Percentiles rank a stretch among this genome's conserved stretches.
These are phyloP conservation scores for Rhagophthalmus giganteus DNA, from an alignment of 2,888 invertebrate genomes.

Conservation along the genomic window DNA sequence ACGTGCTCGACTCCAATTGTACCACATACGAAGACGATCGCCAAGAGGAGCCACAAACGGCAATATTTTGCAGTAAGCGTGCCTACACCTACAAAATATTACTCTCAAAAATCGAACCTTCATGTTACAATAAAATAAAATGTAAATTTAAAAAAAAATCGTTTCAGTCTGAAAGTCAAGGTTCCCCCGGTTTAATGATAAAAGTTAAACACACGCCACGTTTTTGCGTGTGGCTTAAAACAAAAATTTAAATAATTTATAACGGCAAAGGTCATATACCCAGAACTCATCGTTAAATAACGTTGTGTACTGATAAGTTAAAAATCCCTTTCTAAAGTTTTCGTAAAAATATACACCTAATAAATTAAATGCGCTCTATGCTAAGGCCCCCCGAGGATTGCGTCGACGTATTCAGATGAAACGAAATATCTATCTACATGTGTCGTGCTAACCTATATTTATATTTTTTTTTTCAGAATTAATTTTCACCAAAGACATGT, in stretches of 20 bases:
- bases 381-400: too few relatives aligned
- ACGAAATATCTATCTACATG: too few relatives aligned
- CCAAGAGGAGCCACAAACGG: slow-evolving; percentile 42
- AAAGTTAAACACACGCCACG: slow-evolving; percentile 3
- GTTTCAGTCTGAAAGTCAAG: slow-evolving; percentile 6
- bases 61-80: slow-evolving; percentile 47
- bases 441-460: background rate
- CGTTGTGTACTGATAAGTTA: too few relatives aligned
- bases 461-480: slow-evolving; percentile 41
- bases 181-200: slow-evolving; percentile 5
- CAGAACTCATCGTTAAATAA: too few relatives aligned
- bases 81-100: background rate
- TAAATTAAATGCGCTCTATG: too few relatives aligned
- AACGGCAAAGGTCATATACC: slow-evolving; percentile 3
- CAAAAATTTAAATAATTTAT: slow-evolving; percentile 9
- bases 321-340: too few relatives aligned
- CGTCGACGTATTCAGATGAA: too few relatives aligned
- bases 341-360: too few relatives aligned
- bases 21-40: slow-evolving; percentile 47
- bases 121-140: background rate
- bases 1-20: slow-evolving; percentile 52
- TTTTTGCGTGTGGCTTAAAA: slow-evolving; percentile 6
- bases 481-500: slow-evolving; percentile 40
- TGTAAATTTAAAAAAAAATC: background rate
- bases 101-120: too few relatives aligned